These are phyloP conservation scores for Nephrocerus scutellatus DNA, from an alignment of 2,888 invertebrate genomes.

Conservation along the genomic window DNA sequence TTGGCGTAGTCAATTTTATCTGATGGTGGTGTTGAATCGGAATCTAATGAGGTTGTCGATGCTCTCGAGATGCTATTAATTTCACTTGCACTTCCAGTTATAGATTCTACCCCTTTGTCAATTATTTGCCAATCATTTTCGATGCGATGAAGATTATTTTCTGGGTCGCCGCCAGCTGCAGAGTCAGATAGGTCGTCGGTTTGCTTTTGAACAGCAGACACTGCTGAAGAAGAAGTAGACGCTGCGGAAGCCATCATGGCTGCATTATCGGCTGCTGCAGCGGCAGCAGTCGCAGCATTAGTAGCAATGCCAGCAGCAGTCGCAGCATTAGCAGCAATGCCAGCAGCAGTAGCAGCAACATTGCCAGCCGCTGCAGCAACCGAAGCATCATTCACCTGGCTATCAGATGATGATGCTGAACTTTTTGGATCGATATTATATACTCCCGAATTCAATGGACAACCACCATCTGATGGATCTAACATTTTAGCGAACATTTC, in stretches of 20 bases:
- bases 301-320: conserved; percentile 12
- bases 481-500: conserved; percentile 45
- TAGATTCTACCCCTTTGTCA: too few relatives aligned
- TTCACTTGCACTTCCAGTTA: too few relatives aligned
- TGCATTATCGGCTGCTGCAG: conserved; percentile 2
- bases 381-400: conserved; percentile 15
- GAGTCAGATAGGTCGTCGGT: too few relatives aligned
- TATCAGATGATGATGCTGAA: too few relatives aligned
- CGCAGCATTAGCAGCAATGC: conserved; percentile 4
- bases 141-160: too few relatives aligned
- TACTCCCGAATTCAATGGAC: background rate
- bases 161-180: too few relatives aligned
- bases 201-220: background rate
- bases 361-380: conserved; percentile 6
- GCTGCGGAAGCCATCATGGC: background rate
- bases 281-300: conserved; percentile 8
- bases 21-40: too few relatives aligned
- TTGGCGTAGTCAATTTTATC: conserved; percentile 29
- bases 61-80: too few relatives aligned
- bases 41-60: too few relatives aligned
- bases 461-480: conserved; percentile 32
- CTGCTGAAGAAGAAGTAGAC: background rate
- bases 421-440: conserved; percentile 3
- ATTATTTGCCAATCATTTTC: too few relatives aligned
- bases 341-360: conserved; percentile 1